phyloP scores from a whole-genome alignment of 2,797 vertebrate species.

The Coreius guichenoti region DNA sequence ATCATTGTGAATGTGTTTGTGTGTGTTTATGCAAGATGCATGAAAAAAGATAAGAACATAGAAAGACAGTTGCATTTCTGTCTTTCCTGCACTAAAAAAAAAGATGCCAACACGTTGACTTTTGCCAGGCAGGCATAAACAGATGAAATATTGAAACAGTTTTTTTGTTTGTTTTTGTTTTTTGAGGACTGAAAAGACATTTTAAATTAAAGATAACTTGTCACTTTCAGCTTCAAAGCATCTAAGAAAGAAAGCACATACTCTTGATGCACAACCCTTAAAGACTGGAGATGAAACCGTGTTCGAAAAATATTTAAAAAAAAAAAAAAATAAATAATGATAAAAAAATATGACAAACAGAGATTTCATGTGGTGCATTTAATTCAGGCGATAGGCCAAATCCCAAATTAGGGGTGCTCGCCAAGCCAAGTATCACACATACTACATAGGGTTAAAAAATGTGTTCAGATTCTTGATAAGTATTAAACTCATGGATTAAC shows the following conservation, averaged over 20 bases:
- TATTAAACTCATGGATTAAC: too few relatives aligned
- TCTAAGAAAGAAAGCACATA: not conserved
- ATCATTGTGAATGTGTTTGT: not conserved
- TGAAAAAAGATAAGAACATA: conserved; percentile 3
- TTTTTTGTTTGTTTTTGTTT: not conserved
- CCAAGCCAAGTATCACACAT: not conserved
- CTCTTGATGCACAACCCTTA: not conserved
- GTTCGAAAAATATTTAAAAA: conserved; percentile 2
- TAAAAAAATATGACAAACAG: not conserved
- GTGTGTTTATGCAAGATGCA: not conserved
- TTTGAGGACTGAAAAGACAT: not conserved
- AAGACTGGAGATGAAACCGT: not conserved
- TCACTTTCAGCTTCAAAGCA: conserved; percentile 6
- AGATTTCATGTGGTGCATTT: conserved; percentile 19
- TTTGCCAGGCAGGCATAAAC: not conserved
- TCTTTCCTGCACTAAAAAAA: conserved; percentile 33
- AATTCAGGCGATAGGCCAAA: not conserved
- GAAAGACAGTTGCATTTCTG: conserved; percentile 19
- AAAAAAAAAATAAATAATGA: not conserved
- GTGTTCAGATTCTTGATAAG: too few relatives aligned
- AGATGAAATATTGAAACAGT: not conserved
- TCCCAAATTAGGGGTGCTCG: not conserved
- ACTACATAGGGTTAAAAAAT: too few relatives aligned
- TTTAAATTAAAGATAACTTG: conserved; percentile 12
- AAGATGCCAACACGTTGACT: conserved; percentile 13